Percentiles rank a stretch among this genome's conserved stretches.
These are phyloP conservation scores for Branchipolynoe longqiensis DNA, from an alignment of 2,888 invertebrate genomes.

Conservation along the genomic window DNA sequence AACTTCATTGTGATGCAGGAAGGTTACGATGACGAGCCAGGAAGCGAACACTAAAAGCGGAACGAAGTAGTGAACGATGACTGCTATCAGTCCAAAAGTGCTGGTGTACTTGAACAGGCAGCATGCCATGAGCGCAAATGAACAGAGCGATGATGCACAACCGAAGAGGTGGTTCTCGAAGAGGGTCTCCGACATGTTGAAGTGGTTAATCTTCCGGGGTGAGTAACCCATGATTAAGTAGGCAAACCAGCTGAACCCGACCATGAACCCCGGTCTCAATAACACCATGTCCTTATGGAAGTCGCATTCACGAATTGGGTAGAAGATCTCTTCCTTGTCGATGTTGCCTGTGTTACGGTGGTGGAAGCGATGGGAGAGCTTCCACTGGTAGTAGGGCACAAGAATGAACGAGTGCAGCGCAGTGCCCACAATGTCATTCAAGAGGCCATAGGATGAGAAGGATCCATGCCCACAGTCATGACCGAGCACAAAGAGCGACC, in stretches of 20 bases:
- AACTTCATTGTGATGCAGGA: slow-evolving; percentile 79
- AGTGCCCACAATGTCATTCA: slow-evolving; percentile 77
- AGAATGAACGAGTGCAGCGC: slow-evolving; percentile 75
- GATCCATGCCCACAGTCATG: slow-evolving; percentile 80
- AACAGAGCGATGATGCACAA: slow-evolving; percentile 67
- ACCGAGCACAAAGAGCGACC: slow-evolving; percentile 77
- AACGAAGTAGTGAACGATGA: slow-evolving; percentile 73
- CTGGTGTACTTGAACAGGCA: slow-evolving; percentile 68
- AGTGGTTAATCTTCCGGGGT: slow-evolving; percentile 74
- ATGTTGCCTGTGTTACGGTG: slow-evolving; percentile 79
- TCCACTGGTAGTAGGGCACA: slow-evolving; percentile 79
- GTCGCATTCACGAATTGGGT: slow-evolving; percentile 72
- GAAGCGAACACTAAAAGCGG: slow-evolving; percentile 77
- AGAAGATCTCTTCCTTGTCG: slow-evolving; percentile 80
- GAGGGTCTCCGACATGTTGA: slow-evolving; percentile 72
- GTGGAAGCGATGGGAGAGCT: slow-evolving; percentile 77
- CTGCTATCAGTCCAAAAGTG: slow-evolving; percentile 68
- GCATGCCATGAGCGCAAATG: slow-evolving; percentile 68
- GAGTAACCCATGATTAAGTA: slow-evolving; percentile 77
- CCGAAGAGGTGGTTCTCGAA: slow-evolving; percentile 69
- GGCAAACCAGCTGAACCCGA: slow-evolving; percentile 75
- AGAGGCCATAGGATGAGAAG: slow-evolving; percentile 72
- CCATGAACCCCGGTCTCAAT: slow-evolving; percentile 65
- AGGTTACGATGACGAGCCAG: slow-evolving; percentile 78
- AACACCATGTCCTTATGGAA: not conserved